Evolutionary conservation across 1,140 invertebrate species (phyloP).

Genomic region (Calliopsis andreniformis): DNA sequence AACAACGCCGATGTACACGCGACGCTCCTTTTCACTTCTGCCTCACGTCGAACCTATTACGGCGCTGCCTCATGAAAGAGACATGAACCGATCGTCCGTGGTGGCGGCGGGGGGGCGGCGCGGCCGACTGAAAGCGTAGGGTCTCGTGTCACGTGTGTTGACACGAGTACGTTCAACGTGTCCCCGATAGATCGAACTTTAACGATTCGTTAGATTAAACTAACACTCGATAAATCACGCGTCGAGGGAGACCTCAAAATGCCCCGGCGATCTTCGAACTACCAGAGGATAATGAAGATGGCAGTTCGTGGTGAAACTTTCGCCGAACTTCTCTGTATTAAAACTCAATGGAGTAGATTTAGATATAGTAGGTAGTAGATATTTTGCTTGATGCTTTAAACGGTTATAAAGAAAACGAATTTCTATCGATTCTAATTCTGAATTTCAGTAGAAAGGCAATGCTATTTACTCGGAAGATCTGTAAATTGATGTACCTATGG

Average conservation of each 20-base stretch:
- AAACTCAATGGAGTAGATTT: too few relatives aligned
- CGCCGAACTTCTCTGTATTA: too few relatives aligned
- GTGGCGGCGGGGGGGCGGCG: slow-evolving; percentile 8
- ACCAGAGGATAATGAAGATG: too few relatives aligned
- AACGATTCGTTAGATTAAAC: slow-evolving; percentile 60
- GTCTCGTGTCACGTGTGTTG: slow-evolving; percentile 64
- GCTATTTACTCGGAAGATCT: too few relatives aligned
- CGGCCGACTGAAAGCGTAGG: slow-evolving; percentile 44
- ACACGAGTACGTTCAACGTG: slow-evolving; percentile 61
- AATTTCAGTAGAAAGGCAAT: too few relatives aligned
- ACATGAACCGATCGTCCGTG: slow-evolving; percentile 64
- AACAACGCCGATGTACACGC: slow-evolving; percentile 66
- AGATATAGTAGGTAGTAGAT: too few relatives aligned
- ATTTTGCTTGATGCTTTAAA: too few relatives aligned
- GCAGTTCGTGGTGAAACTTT: too few relatives aligned
- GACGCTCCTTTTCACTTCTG: slow-evolving; percentile 56
- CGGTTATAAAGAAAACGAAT: too few relatives aligned
- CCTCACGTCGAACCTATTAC: slow-evolving; percentile 69
- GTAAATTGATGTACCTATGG: too few relatives aligned
- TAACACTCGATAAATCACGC: slow-evolving; percentile 44
- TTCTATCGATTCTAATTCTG: too few relatives aligned
- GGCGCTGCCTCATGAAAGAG: slow-evolving; percentile 66
- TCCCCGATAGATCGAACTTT: slow-evolving; percentile 47
- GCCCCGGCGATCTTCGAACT: background rate
- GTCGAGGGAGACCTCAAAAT: background rate